These are phyloP conservation scores for Syndactyla subalaris DNA, from an alignment of 2,797 vertebrate species.

Conservation along the genomic window DNA sequence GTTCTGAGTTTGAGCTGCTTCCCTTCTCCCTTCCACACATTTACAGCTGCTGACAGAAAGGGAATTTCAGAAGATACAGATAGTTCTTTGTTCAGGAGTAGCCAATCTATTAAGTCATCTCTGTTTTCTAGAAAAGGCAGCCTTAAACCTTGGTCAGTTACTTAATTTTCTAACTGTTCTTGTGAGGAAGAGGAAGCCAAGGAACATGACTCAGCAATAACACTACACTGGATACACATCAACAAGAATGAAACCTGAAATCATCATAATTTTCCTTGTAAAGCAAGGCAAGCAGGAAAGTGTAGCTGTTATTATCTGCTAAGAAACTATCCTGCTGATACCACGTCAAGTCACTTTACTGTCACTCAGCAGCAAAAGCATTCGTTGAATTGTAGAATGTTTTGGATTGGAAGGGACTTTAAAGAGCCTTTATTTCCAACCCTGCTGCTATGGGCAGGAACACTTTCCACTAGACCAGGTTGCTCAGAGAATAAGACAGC, in stretches of 20 bases:
- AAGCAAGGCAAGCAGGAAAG: not conserved
- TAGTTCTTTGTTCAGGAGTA: not conserved
- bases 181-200: not conserved
- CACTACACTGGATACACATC: not conserved
- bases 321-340: not conserved
- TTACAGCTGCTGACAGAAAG: constrained; percentile 1
- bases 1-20: not conserved
- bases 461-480: not conserved
- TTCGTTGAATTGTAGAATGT: not conserved
- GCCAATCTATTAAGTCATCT: not conserved
- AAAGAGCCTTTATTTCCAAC: not conserved
- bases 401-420: not conserved
- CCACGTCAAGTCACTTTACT: not conserved
- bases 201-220: not conserved
- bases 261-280: not conserved
- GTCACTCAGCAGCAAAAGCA: not conserved
- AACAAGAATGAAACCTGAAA: not conserved
- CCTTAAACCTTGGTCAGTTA: not conserved
- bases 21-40: not conserved
- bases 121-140: not conserved
- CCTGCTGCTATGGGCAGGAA: not conserved
- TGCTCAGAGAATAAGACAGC: not conserved
- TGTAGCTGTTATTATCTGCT: not conserved
- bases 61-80: not conserved
- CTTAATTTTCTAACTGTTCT: not conserved